Base-by-base conservation (phyloP, 2,888 invertebrate species). In the Germaria angustata region DNA sequence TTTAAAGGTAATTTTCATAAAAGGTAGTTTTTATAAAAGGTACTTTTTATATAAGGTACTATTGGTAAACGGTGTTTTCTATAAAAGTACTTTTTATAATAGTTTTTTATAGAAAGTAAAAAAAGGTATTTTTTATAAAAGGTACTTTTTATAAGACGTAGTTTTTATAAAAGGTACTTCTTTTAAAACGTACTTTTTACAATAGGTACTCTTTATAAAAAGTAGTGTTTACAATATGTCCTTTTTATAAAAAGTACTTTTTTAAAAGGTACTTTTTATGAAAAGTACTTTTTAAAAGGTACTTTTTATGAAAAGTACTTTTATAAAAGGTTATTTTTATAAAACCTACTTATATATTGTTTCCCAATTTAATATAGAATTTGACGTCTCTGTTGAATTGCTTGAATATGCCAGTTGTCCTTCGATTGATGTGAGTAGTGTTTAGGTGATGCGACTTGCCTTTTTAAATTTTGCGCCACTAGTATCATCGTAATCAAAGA, bases 391-490 rank as follows among this genome's bases (percentile, higher is more conserved):
- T 72, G 71, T 15, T 9, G 15, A 17, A 36, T 17, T 32, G 3
- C n/a, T 1, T 34, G 1, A 17, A 24, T 24, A 4, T 2, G 17
- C 17, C n/a, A 24, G 28, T 34, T 71, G 65, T 71, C 39, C 66
- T 44, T 34, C 20, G 63, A 51, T 0, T 22, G 51, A 41, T 51
- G 36, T 46, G 41, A 53, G 34, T 22, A 28, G 13, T 6, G 28
- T 2, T 39, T 59, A 51, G 39, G 22, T 75, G 51, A 57, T 73
- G 46, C 20, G 32, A 46, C 66, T 53, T 72, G 17, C 22, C 61
- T 32, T 63, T 69, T 61, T 65, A 34, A 85, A 87, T 87, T 85
- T 85, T 61, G 71, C 71, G 61, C 66, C 76, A 57, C 72, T 72
- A 78, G 72, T 79, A 66, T 72, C 76, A 81, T 75, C 80, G 73